phyloP scores from a whole-genome alignment of 2,113 vertebrate genomes.

The Ifrita kowaldi region DNA sequence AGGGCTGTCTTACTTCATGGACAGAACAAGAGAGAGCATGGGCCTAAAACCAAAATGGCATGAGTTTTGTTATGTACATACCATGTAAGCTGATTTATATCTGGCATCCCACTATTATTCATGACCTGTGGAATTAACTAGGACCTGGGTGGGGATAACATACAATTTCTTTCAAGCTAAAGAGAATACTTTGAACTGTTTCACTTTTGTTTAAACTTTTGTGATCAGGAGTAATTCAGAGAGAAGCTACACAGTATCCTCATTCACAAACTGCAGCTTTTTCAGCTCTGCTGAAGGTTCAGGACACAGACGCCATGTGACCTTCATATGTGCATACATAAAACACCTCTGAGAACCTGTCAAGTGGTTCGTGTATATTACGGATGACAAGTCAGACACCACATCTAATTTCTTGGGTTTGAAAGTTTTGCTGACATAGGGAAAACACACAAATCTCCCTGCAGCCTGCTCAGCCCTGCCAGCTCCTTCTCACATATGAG shows the following conservation, averaged over 20 bases:
- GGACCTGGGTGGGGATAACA: background rate
- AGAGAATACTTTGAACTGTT: background rate
- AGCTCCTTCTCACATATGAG: background rate
- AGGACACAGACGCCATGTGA: background rate
- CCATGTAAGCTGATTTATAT: rapidly evolving
- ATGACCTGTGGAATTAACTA: background rate
- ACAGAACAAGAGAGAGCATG: background rate
- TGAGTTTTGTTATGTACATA: background rate
- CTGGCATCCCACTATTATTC: background rate
- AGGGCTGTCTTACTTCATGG: background rate
- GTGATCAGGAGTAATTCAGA: background rate
- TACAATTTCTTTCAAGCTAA: background rate
- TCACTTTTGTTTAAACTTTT: background rate
- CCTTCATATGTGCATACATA: background rate
- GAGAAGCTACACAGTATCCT: background rate
- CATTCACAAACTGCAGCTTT: background rate
- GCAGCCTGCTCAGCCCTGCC: background rate
- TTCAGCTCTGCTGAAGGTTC: background rate
- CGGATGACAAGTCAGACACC: background rate
- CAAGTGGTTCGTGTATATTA: background rate
- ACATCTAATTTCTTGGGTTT: background rate
- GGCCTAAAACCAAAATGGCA: background rate
- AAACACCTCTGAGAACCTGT: background rate
- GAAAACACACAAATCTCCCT: background rate
- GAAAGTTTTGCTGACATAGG: background rate